Conservation (phyloP, 1,140 invertebrate species). For the Drosophila pachea region DNA sequence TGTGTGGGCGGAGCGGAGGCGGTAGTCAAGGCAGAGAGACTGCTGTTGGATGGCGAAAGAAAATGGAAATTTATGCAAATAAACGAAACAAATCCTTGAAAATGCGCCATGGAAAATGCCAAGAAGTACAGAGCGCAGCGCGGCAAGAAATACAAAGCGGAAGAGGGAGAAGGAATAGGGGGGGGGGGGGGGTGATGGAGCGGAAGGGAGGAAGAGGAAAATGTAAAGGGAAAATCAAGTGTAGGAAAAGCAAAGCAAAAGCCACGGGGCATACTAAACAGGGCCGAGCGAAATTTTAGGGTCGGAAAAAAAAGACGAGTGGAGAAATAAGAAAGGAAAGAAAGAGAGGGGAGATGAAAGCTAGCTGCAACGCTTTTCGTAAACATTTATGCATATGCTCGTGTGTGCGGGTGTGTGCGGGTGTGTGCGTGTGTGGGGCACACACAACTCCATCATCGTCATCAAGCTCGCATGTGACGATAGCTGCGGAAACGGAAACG, state of each 20-base stretch:
- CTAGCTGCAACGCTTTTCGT: conserved; percentile 36
- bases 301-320: not conserved
- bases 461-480: conserved; percentile 28
- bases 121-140: conserved; percentile 13
- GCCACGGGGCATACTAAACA: conserved; percentile 49
- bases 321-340: not conserved
- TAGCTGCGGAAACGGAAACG: conserved; percentile 60
- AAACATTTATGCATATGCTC: conserved; percentile 46
- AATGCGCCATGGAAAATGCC: conserved; percentile 40
- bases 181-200: too few relatives aligned
- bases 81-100: conserved; percentile 74
- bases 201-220: conserved; percentile 11
- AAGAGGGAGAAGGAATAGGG: too few relatives aligned
- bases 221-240: conserved; percentile 43
- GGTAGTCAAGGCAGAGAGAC: conserved; percentile 1
- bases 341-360: not conserved
- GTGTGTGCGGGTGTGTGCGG: not conserved
- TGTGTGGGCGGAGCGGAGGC: not conserved
- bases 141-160: conserved; percentile 11
- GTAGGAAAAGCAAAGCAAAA: conserved; percentile 45
- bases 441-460: conserved; percentile 36
- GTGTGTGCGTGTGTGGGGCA: conserved; percentile 5
- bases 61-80: conserved; percentile 76
- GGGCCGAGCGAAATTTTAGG: conserved; percentile 15
- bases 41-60: conserved; percentile 17